Evolutionary conservation across 2,888 invertebrate species (phyloP), one percentile per base, ranked within the genome.

Genomic region (Dryocosmus kuriphilus): DNA sequence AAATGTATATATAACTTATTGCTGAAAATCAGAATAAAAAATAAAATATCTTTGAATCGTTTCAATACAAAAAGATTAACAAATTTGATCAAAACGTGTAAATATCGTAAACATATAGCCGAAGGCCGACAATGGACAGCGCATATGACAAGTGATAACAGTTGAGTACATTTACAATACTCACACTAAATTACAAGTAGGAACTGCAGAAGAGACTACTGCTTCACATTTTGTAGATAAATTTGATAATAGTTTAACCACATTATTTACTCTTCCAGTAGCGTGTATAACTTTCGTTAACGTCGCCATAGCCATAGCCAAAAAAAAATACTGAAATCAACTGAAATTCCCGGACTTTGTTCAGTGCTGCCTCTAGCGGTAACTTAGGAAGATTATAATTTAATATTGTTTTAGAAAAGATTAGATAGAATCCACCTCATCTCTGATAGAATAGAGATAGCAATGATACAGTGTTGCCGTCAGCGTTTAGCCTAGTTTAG

Each of bases 241-340:
- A 80, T 88, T 89, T 38, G 84, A 82, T 11, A 90, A 81, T 27
- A 88, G 74, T 71, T 88, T 90, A 30, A 86, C 81, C 1, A 90
- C 77, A 81, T 83, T 89, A 79, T 86, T 88, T 77, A 89, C 65
- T 41, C 78, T 78, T 73, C 74, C 86, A 2, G 85, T 82, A 81
- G 85, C 65, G 14, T 83, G 86, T 38, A 86, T 60, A 6, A 78
- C 81, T 83, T 86, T 89, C 11, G 79, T 79, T 4, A 89, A 77
- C 27, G 83, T 82, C 63, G 89, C 87, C 90, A 90, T 90, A 78
- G 14, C 41, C n/a, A n/a, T n/a, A n/a, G n/a, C n/a, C n/a, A n/a
- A n/a, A n/a, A n/a, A n/a, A n/a, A n/a, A n/a, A n/a, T n/a, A n/a
- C n/a, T n/a, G n/a, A n/a, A n/a, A n/a, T n/a, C n/a, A n/a, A n/a